phyloP scores from a whole-genome alignment of 2,113 vertebrate species.

The Vireo altiloquus region DNA sequence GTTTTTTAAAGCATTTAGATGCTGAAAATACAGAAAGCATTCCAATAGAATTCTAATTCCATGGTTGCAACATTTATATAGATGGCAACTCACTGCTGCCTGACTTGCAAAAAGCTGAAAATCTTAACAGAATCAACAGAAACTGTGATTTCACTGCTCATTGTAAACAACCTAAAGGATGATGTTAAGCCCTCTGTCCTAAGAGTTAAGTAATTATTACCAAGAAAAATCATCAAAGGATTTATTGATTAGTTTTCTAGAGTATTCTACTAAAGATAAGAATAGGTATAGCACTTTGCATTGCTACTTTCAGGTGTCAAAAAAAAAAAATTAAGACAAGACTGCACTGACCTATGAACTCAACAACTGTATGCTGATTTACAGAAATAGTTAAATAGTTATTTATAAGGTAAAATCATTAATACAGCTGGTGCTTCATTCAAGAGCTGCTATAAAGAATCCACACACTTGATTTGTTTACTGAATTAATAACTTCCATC shows the following conservation, averaged over 20 bases:
- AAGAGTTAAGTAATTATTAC: background rate
- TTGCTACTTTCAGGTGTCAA: background rate
- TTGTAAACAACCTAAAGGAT: background rate
- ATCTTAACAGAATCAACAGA: background rate
- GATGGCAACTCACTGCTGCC: background rate
- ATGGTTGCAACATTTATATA: background rate
- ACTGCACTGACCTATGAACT: background rate
- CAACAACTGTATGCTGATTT: background rate
- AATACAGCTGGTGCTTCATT: background rate
- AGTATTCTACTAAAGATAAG: background rate
- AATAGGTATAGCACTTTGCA: background rate
- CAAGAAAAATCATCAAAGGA: background rate
- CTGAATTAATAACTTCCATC: background rate
- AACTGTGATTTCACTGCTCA: background rate
- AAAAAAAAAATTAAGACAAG: background rate
- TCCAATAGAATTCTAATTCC: background rate
- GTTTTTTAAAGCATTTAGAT: background rate
- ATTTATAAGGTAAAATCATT: background rate
- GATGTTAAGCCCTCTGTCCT: background rate
- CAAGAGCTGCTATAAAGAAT: background rate
- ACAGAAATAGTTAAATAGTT: background rate
- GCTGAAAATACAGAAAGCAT: background rate
- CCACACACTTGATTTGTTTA: background rate
- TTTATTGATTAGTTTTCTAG: background rate
- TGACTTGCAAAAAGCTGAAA: background rate